Evolutionary conservation across 2,888 invertebrate species (phyloP).

Genomic region (Pterobdella sp.): DNA sequence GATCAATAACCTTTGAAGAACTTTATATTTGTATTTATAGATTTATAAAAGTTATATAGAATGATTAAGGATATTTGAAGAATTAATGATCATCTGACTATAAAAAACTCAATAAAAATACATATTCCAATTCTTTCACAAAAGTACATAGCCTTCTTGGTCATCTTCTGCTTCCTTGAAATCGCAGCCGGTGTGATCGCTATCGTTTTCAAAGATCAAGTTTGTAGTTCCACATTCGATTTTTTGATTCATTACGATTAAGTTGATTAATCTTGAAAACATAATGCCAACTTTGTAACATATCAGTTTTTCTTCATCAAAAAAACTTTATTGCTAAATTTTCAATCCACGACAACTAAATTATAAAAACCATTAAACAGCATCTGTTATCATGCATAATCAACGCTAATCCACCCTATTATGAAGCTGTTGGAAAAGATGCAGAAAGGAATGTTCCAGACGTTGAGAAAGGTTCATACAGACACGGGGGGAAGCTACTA

Average conservation of each 20-base stretch:
- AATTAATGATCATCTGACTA: not conserved
- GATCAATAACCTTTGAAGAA: too few relatives aligned
- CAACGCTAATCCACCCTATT: too few relatives aligned
- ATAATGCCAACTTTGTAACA: too few relatives aligned
- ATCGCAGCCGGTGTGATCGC: constrained; percentile 32
- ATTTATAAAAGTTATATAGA: too few relatives aligned
- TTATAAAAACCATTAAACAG: too few relatives aligned
- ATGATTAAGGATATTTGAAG: too few relatives aligned
- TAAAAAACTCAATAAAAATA: not conserved
- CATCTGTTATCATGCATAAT: too few relatives aligned
- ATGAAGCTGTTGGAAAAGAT: not conserved
- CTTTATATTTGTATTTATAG: too few relatives aligned
- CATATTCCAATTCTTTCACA: not conserved
- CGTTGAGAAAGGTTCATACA: not conserved
- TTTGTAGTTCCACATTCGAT: not conserved
- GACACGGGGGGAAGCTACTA: not conserved
- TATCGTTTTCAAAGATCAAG: constrained; percentile 32
- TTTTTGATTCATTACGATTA: not conserved
- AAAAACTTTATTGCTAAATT: too few relatives aligned
- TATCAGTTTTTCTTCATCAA: too few relatives aligned
- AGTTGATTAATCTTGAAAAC: not conserved
- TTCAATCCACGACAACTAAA: too few relatives aligned
- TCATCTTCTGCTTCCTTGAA: constrained; percentile 16
- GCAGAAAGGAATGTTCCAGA: not conserved
- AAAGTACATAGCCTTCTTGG: constrained; percentile 27